phyloP scores from a whole-genome alignment of 2,113 vertebrate genomes.

The Neopipo cinnamomea region DNA sequence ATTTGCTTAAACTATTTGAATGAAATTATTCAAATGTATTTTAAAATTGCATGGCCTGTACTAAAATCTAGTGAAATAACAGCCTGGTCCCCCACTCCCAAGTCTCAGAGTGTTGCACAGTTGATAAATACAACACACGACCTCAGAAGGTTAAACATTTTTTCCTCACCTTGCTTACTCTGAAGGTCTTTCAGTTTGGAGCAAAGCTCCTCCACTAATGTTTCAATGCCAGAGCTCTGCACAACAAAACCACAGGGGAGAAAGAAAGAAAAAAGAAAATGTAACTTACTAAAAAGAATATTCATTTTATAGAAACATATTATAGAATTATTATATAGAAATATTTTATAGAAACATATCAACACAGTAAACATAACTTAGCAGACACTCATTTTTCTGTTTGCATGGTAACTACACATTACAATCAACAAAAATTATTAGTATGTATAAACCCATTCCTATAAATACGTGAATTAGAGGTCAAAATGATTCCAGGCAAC shows the following conservation, averaged over 20 bases:
- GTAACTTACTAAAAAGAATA: background rate
- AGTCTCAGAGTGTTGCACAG: background rate
- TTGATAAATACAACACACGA: background rate
- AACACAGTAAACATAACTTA: background rate
- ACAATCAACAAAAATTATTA: background rate
- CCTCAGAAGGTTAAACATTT: background rate
- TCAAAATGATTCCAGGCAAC: background rate
- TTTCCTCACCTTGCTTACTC: conserved; percentile 90
- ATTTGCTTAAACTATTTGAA: background rate
- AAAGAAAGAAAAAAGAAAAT: background rate
- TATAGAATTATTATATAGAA: too few relatives aligned
- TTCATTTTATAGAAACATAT: background rate
- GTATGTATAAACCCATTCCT: background rate
- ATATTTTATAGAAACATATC: background rate
- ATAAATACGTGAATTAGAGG: background rate
- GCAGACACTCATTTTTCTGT: background rate
- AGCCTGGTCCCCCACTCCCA: background rate
- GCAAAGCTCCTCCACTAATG: conserved; percentile 98
- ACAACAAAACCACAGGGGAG: background rate
- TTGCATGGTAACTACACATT: background rate
- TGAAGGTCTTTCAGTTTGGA: conserved; percentile 97
- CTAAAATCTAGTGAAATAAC: background rate
- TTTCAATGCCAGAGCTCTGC: conserved; percentile 98
- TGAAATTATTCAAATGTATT: background rate
- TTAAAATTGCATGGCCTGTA: background rate